phyloP scores from a whole-genome alignment of 2,113 vertebrate species.

The Chaetura pelagica region DNA sequence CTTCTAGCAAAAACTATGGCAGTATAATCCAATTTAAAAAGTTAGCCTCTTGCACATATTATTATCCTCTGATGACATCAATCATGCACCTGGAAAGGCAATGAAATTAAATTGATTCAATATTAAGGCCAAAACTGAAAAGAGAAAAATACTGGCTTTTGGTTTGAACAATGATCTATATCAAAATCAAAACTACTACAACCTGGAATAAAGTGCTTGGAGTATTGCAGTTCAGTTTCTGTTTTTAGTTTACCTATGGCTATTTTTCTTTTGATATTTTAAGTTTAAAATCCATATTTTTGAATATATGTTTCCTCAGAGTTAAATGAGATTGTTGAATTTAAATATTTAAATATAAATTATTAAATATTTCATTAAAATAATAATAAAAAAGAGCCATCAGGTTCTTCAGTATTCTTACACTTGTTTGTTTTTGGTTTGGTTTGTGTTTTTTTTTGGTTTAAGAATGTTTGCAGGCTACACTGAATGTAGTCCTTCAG shows the following conservation, averaged over 20 bases:
- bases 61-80: not conserved
- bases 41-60: not conserved
- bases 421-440: not conserved
- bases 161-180: not conserved
- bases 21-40: not conserved
- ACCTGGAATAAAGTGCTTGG: not conserved
- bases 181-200: not conserved
- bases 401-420: not conserved
- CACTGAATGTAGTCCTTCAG: accelerated
- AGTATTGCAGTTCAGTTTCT: not conserved
- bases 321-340: not conserved
- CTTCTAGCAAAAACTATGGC: not conserved
- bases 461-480: not conserved
- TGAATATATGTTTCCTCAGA: not conserved
- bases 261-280: not conserved
- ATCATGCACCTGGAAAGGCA: not conserved
- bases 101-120: not conserved
- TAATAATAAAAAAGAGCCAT: not conserved
- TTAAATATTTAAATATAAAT: not conserved
- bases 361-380: not conserved
- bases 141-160: not conserved
- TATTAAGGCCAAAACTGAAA: not conserved
- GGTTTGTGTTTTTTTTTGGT: not conserved
- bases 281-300: not conserved
- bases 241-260: not conserved